Evolutionary conservation across 2,113 vertebrate species (phyloP).

Genomic region (Tenebrosternarchus preto): DNA sequence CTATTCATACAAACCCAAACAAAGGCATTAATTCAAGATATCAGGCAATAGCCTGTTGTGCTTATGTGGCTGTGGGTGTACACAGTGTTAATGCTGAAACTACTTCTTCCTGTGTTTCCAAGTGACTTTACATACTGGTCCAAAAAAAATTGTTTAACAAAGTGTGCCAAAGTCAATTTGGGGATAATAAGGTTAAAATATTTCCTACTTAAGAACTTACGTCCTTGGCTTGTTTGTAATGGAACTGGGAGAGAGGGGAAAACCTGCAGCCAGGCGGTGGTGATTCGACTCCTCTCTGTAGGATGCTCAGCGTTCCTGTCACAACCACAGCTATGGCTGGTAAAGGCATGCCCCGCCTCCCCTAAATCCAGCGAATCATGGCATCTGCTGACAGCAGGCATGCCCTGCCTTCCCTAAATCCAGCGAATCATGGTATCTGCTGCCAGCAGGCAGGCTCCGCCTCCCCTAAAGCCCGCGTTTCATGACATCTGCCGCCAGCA

Average conservation of each 20-base stretch:
- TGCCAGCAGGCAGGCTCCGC: too few species aligned
- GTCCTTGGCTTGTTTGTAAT: conserved; percentile 72
- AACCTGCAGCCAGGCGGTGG: conserved; percentile 72
- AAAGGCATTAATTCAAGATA: background rate
- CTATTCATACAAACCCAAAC: background rate
- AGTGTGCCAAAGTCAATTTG: conserved; percentile 59
- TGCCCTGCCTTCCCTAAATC: too few species aligned
- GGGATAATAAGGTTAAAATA: conserved; percentile 66
- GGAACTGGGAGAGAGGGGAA: conserved; percentile 69
- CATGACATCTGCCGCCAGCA: too few species aligned
- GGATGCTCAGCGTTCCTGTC: conserved; percentile 75
- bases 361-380: too few species aligned
- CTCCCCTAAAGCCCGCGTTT: too few species aligned
- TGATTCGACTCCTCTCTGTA: conserved; percentile 88
- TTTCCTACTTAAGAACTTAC: conserved; percentile 60
- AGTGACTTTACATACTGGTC: conserved; percentile 44
- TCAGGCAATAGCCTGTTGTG: background rate
- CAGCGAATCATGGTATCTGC: too few species aligned
- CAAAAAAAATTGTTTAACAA: conserved; percentile 50
- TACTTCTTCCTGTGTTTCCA: conserved; percentile 39
- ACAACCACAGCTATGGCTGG: conserved; percentile 90
- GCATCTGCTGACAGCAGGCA: too few species aligned
- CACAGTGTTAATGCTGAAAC: conserved; percentile 18
- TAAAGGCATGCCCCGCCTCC: conserved; percentile 59
- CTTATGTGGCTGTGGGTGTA: conserved; percentile 10